Conservation (phyloP, 2,113 vertebrate genomes). For the Tenebrosternarchus preto region DNA sequence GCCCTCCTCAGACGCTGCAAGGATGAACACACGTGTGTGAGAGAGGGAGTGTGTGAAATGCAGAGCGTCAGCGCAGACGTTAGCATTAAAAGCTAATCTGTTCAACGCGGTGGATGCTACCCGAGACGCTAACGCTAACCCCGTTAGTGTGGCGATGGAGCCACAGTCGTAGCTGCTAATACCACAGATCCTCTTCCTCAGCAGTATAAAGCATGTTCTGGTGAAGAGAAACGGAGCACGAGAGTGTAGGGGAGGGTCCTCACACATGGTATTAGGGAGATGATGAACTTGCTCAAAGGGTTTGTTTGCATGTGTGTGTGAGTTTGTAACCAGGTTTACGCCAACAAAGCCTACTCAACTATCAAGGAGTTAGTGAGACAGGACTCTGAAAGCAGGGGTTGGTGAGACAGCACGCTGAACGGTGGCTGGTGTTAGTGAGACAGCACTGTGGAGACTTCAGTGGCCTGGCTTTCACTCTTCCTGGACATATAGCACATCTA, state of each 20-base stretch:
- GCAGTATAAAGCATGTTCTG: background rate
- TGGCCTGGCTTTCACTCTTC: too few species aligned
- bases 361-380: too few species aligned
- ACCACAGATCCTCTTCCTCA: background rate
- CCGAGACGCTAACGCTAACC: background rate
- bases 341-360: too few species aligned
- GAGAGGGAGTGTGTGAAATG: background rate
- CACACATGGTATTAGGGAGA: background rate
- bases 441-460: too few species aligned
- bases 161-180: background rate
- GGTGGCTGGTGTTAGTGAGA: too few species aligned
- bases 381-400: too few species aligned
- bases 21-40: background rate
- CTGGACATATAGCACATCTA: too few species aligned
- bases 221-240: background rate
- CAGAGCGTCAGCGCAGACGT: background rate
- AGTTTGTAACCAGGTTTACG: too few species aligned
- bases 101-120: background rate
- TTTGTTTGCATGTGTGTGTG: too few species aligned
- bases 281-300: too few species aligned
- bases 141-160: background rate
- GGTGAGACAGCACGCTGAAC: too few species aligned
- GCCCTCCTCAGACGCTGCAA: background rate
- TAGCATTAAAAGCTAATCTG: slow-evolving; percentile 7
- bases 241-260: background rate